Conservation (phyloP, 1,140 invertebrate genomes). For the Spodoptera litura region DNA sequence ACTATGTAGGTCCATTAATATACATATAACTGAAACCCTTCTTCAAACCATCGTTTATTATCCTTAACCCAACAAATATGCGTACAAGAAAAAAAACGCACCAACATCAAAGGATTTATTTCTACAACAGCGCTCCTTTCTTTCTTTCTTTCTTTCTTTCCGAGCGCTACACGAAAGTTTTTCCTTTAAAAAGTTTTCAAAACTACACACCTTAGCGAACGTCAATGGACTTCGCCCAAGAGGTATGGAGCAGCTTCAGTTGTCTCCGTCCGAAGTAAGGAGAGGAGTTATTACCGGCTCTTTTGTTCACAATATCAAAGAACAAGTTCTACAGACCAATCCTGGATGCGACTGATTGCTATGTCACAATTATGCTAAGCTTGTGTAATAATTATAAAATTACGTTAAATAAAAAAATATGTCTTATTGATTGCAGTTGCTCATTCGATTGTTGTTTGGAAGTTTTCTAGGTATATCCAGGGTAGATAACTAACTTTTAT, state of each 20-base stretch:
- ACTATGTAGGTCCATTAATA: no score
- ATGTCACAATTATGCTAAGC: no score
- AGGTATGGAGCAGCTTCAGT: slow-evolving; percentile 62
- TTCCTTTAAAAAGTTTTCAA: slow-evolving; percentile 64
- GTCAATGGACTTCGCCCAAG: slow-evolving; percentile 68
- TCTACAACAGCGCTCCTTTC: slow-evolving; percentile 33
- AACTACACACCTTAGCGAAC: slow-evolving; percentile 66
- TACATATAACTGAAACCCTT: no score
- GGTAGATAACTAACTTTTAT: no score
- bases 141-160: slow-evolving; percentile 5
- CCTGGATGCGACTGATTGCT: slow-evolving; percentile 49
- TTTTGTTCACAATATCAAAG: slow-evolving; percentile 73
- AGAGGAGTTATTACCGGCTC: slow-evolving; percentile 72
- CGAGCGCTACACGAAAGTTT: slow-evolving; percentile 58
- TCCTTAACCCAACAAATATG: background rate
- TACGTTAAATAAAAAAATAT: no score
- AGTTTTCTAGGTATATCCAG: no score
- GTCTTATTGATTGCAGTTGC: no score
- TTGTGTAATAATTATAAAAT: no score
- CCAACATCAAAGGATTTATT: slow-evolving; percentile 30
- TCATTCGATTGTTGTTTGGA: no score
- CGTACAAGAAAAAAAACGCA: background rate
- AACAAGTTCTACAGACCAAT: slow-evolving; percentile 67
- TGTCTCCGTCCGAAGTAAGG: slow-evolving; percentile 52
- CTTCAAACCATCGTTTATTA: no score